phyloP scores from a whole-genome alignment of 2,797 vertebrate genomes.

The Muscicapa comitata region DNA sequence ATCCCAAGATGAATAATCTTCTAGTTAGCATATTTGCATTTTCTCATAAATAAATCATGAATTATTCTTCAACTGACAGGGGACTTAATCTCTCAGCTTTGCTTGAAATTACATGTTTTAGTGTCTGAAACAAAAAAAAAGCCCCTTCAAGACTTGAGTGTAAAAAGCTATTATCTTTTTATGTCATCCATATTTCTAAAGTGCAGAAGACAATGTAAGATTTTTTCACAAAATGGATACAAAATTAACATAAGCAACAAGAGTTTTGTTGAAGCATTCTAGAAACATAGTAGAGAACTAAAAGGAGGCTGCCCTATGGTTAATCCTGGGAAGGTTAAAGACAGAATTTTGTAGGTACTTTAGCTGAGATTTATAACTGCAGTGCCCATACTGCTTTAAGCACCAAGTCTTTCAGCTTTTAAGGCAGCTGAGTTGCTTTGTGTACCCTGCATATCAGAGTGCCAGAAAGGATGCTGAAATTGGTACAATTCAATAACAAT shows the following conservation, averaged over 20 bases:
- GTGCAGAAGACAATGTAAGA: background rate
- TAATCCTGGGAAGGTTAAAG: background rate
- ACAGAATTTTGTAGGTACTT: background rate
- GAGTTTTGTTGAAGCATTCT: background rate
- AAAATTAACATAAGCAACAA: background rate
- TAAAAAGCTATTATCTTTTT: background rate
- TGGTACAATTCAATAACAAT: no score
- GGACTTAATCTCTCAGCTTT: background rate
- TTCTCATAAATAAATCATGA: constrained; percentile 46
- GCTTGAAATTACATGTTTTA: background rate
- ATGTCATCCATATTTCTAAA: background rate
- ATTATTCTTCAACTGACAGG: background rate
- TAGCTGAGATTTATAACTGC: background rate
- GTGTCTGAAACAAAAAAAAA: background rate
- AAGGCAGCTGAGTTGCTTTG: background rate
- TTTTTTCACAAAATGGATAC: background rate
- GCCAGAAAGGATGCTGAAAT: background rate
- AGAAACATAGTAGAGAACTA: background rate
- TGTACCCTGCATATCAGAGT: background rate
- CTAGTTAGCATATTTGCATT: constrained; percentile 7
- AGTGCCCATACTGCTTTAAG: background rate
- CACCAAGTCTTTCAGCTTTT: background rate
- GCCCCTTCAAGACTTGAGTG: background rate
- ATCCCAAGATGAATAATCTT: constrained; percentile 6
- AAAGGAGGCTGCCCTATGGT: background rate